phyloP scores from a whole-genome alignment of 2,888 invertebrate genomes.

The Nephrotoma appendiculata region DNA sequence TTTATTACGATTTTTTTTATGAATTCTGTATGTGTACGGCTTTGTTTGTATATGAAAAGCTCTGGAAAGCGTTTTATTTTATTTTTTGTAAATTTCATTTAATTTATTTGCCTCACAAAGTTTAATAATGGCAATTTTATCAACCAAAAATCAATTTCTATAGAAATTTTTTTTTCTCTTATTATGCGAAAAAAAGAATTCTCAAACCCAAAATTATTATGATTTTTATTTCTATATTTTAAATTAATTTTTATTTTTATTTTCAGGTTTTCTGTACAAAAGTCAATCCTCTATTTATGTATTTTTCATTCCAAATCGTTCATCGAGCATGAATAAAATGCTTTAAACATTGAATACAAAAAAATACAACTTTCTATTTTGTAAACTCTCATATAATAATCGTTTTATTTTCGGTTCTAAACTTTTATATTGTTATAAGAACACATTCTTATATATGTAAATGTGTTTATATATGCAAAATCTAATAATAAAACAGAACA shows the following conservation, averaged over 20 bases:
- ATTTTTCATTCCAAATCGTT: not conserved
- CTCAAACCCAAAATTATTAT: not conserved
- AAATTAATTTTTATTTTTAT: not conserved
- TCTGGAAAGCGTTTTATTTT: not conserved
- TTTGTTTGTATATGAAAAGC: not conserved
- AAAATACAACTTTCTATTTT: not conserved
- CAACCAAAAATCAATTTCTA: not conserved
- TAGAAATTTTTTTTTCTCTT: not conserved
- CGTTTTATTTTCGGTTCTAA: not conserved
- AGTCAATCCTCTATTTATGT: not conserved
- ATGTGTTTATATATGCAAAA: too few relatives aligned
- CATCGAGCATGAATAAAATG: not conserved
- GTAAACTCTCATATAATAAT: not conserved
- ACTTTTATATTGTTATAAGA: not conserved
- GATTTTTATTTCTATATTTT: not conserved
- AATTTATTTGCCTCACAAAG: not conserved
- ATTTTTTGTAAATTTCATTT: not conserved
- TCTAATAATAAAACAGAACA: too few relatives aligned
- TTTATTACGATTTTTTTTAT: not conserved
- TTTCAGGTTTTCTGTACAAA: not conserved
- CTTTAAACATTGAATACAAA: not conserved
- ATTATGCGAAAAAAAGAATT: not conserved
- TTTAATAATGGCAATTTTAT: not conserved
- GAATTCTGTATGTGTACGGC: not conserved
- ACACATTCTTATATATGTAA: too few relatives aligned